phyloP scores from a whole-genome alignment of 2,113 vertebrate species.

The Platichthys flesus region DNA sequence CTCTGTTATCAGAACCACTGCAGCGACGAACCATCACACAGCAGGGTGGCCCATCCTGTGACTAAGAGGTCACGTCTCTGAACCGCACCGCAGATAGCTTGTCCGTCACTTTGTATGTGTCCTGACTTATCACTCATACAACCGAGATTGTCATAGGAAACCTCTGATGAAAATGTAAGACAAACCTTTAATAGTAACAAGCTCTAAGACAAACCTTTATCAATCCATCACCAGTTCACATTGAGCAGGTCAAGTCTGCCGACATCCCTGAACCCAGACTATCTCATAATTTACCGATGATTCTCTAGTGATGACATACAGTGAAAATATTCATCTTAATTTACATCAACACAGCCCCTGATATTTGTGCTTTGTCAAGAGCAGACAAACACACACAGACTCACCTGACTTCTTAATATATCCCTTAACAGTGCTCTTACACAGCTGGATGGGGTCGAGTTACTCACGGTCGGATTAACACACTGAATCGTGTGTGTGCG shows the following conservation, averaged over 20 bases:
- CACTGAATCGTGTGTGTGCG: background rate
- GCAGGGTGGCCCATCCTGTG: slow-evolving; percentile 38
- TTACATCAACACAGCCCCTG: slow-evolving; percentile 41
- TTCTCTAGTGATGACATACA: slow-evolving; percentile 8
- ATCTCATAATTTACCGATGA: no score
- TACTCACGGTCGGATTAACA: slow-evolving; percentile 38
- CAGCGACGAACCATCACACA: slow-evolving; percentile 28
- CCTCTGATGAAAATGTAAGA: background rate
- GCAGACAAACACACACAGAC: slow-evolving; percentile 21
- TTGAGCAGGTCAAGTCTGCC: background rate
- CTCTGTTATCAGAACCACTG: slow-evolving; percentile 50
- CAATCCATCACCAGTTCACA: background rate
- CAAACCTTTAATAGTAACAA: background rate
- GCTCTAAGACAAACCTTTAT: background rate
- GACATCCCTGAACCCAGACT: no score
- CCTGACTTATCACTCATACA: background rate
- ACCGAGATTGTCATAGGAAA: background rate
- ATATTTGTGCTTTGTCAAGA: slow-evolving; percentile 32
- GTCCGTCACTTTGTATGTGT: slow-evolving; percentile 18
- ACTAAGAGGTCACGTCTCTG: slow-evolving; percentile 30
- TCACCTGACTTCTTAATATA: slow-evolving; percentile 5
- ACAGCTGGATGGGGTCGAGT: slow-evolving; percentile 47
- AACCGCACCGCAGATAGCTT: slow-evolving; percentile 4
- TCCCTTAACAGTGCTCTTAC: background rate
- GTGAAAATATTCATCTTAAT: slow-evolving; percentile 44